phyloP scores from a whole-genome alignment of 1,140 invertebrate species.

The Drosophila bifasciata region DNA sequence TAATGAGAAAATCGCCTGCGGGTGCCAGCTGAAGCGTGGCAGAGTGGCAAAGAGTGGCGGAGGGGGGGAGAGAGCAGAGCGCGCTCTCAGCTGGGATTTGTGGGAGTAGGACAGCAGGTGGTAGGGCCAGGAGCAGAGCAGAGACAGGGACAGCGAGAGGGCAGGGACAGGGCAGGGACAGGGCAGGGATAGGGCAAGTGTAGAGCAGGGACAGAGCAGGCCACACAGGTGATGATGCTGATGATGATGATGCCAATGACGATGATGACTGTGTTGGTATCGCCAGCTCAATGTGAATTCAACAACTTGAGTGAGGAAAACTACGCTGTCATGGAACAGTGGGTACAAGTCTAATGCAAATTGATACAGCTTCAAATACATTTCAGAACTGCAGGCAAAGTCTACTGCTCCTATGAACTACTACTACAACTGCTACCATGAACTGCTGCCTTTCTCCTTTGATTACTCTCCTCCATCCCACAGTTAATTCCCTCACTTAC shows the following conservation, averaged over 20 bases:
- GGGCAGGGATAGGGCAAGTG: background rate
- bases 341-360: background rate
- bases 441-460: no score
- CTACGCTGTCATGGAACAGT: slow-evolving; percentile 19
- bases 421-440: no score
- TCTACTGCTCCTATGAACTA: background rate
- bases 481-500: background rate
- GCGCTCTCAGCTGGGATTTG: slow-evolving; percentile 12
- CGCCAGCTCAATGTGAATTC: slow-evolving; percentile 55
- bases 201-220: background rate
- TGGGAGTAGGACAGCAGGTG: slow-evolving; percentile 42
- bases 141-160: background rate
- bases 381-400: no score
- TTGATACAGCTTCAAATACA: background rate
- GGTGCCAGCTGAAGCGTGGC: slow-evolving; percentile 46
- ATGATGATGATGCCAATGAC: slow-evolving; percentile 21
- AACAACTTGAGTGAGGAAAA: slow-evolving; percentile 32
- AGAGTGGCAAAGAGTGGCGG: slow-evolving; percentile 13
- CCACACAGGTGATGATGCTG: slow-evolving; percentile 35
- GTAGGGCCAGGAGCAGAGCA: background rate
- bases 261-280: slow-evolving; percentile 39
- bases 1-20: slow-evolving; percentile 82
- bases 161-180: no score
- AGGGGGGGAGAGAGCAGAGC: background rate
- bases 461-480: background rate